Conservation (phyloP, 92 coral and sea anemone genomes). For the Palythoa caribaeorum region DNA sequence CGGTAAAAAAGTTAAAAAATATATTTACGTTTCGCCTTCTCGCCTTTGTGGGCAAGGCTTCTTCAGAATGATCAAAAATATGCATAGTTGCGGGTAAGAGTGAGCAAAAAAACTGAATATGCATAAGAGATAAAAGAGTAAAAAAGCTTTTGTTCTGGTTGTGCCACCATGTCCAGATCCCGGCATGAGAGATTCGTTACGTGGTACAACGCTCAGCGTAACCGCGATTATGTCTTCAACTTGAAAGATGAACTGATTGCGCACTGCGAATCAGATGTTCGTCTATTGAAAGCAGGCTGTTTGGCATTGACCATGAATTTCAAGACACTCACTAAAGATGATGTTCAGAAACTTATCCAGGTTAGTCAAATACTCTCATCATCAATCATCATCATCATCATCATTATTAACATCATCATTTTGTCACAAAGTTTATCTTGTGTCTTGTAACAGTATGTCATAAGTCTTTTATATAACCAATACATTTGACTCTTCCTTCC, state of each 20-base stretch:
- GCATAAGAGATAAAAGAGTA: too few relatives aligned
- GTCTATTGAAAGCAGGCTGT: not conserved
- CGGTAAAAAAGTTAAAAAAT: too few relatives aligned
- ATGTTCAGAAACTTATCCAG: constrained; percentile 96
- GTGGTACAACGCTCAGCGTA: not conserved
- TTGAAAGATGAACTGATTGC: not conserved
- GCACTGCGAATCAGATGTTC: not conserved
- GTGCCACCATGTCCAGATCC: not conserved
- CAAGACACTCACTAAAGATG: constrained; percentile 95
- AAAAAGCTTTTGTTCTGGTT: constrained; percentile 90
- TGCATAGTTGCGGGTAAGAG: too few relatives aligned
- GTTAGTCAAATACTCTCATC: constrained; percentile 47
- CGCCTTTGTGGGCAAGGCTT: too few relatives aligned
- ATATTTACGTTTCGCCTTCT: too few relatives aligned
- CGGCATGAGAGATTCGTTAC: not conserved
- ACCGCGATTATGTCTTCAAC: not conserved
- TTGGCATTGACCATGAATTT: not conserved
- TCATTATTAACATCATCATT: too few relatives aligned
- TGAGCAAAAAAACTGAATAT: too few relatives aligned
- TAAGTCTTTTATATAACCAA: not conserved
- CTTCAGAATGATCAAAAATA: too few relatives aligned
- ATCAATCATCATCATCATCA: too few relatives aligned
- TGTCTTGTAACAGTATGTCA: too few relatives aligned
- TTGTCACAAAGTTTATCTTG: too few relatives aligned
- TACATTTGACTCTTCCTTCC: not conserved